Percentiles rank a stretch among this genome's conserved stretches.
Evolutionary conservation across 2,797 vertebrate species (phyloP).

Genomic region (Phoxinus dragarum): DNA sequence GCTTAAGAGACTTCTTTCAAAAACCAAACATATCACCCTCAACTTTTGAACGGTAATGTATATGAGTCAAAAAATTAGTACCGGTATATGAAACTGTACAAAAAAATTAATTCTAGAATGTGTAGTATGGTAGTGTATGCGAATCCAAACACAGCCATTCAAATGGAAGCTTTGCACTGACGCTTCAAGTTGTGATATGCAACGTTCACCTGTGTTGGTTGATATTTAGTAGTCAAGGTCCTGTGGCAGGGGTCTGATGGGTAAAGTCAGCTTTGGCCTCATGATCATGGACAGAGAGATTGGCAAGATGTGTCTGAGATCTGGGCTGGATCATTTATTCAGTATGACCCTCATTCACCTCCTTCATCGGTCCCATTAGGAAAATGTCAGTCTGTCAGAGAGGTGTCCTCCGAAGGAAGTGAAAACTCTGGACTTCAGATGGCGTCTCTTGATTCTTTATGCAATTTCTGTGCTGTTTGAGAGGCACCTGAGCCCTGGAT

Average conservation of each 20-base stretch:
- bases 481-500: constrained; percentile 1
- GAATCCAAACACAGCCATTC: neutral
- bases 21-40: neutral
- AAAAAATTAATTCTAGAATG: neutral
- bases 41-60: neutral
- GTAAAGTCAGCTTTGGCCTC: constrained; percentile 40
- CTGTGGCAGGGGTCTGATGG: constrained; percentile 47
- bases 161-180: neutral
- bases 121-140: constrained; percentile 11
- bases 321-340: constrained; percentile 59
- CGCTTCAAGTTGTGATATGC: neutral
- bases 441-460: constrained; percentile 13
- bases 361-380: constrained; percentile 53
- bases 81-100: neutral
- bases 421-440: constrained; percentile 37
- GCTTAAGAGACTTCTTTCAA: neutral
- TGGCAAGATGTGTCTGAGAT: constrained; percentile 46
- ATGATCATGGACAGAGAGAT: constrained; percentile 49
- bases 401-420: constrained; percentile 38
- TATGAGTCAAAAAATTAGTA: no score
- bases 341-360: constrained; percentile 58
- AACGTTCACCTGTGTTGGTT: constrained; percentile 22
- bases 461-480: constrained; percentile 4
- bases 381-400: constrained; percentile 63
- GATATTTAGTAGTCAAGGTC: constrained; percentile 30